A percentile compares a stretch with the other conserved stretches of the same genome.
Conservation (phyloP, 2,797 vertebrate genomes). For the Morus bassanus region DNA sequence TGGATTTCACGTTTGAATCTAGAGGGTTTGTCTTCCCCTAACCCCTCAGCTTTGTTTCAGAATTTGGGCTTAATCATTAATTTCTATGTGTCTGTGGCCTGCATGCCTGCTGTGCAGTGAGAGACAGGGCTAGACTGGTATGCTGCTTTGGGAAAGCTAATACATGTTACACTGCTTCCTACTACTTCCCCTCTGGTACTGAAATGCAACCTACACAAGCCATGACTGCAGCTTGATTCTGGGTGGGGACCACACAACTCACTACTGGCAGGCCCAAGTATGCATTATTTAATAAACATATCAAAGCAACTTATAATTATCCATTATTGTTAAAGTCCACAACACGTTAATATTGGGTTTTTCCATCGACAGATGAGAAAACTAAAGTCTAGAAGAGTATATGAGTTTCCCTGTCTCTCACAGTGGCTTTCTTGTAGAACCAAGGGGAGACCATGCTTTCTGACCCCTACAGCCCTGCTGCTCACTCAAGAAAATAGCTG, state of each 20-base stretch:
- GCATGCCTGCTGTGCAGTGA: neutral
- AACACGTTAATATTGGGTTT: neutral
- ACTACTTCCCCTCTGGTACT: neutral
- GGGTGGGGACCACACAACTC: neutral
- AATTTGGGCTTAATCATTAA: neutral
- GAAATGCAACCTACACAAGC: neutral
- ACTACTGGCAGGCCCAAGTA: neutral
- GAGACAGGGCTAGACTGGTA: neutral
- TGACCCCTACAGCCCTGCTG: neutral
- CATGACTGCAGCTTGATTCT: neutral
- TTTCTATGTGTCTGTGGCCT: neutral
- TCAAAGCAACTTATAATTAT: neutral
- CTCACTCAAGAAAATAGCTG: neutral
- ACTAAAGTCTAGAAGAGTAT: neutral
- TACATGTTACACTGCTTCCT: neutral
- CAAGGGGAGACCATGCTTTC: neutral
- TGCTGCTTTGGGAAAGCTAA: neutral
- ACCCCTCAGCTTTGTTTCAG: neutral
- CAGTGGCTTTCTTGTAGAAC: neutral
- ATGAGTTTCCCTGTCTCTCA: neutral
- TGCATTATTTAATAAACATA: neutral
- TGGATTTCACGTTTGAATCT: neutral
- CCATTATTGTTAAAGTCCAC: neutral
- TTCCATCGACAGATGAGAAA: neutral
- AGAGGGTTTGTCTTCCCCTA: neutral